Evolutionary conservation across 1,140 invertebrate species (phyloP).

Genomic region (Pantala flavescens): DNA sequence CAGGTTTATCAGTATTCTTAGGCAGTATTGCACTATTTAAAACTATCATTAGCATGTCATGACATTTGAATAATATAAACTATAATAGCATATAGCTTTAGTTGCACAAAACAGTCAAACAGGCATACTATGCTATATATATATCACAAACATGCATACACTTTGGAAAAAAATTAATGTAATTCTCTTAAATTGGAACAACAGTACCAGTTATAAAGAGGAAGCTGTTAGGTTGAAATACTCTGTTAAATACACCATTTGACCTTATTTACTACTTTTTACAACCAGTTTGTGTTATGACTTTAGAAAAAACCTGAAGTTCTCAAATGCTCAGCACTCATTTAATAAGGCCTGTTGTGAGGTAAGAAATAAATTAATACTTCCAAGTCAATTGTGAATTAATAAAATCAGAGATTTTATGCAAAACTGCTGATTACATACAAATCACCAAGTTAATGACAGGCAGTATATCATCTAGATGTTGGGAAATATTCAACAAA

Average conservation of each 20-base stretch:
- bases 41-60: neutral
- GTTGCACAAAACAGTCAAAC: conserved; percentile 9
- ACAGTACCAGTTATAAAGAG: neutral
- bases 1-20: neutral
- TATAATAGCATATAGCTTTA: conserved; percentile 8
- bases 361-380: neutral
- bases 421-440: too few relatives aligned
- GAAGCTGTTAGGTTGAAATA: conserved; percentile 1
- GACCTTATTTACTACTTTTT: neutral
- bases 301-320: neutral
- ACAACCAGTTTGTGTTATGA: neutral
- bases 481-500: too few relatives aligned
- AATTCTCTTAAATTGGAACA: neutral
- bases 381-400: too few relatives aligned
- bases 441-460: too few relatives aligned
- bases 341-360: neutral
- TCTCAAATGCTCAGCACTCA: neutral
- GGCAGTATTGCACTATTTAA: neutral
- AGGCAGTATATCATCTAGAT: too few relatives aligned
- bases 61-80: neutral
- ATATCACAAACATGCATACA: conserved; percentile 7
- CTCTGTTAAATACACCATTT: conserved; percentile 2
- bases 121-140: conserved; percentile 1
- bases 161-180: neutral
- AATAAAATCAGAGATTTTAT: too few relatives aligned